phyloP scores from a whole-genome alignment of 2,888 invertebrate genomes.

The Patella depressa region DNA sequence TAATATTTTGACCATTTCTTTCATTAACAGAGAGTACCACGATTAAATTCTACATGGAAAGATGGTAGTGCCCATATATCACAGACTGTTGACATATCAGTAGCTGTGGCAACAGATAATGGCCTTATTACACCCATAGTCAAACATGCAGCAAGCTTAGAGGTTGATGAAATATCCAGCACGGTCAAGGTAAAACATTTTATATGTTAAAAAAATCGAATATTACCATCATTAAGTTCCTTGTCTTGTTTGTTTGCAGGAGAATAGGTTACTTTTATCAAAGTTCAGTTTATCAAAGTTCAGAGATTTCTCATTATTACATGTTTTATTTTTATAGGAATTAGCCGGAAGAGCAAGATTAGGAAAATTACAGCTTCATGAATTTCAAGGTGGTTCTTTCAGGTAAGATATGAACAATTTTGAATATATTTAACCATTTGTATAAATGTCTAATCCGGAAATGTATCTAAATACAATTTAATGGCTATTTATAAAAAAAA shows the following conservation, averaged over 20 bases:
- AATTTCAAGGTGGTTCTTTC: slow-evolving; percentile 82
- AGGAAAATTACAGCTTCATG: slow-evolving; percentile 89
- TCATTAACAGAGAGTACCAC: slow-evolving; percentile 67
- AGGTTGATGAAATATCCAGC: slow-evolving; percentile 75
- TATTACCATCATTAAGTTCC: too few species aligned
- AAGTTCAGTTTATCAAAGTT: background rate
- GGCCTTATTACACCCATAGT: slow-evolving; percentile 97
- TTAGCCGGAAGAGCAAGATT: slow-evolving; percentile 89
- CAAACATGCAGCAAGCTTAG: slow-evolving; percentile 84
- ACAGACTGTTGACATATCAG: slow-evolving; percentile 86
- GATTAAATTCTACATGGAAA: slow-evolving; percentile 69
- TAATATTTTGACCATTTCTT: too few species aligned
- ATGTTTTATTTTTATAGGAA: slow-evolving; percentile 78
- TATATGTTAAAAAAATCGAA: background rate
- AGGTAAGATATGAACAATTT: slow-evolving; percentile 55
- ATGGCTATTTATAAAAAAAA: too few species aligned
- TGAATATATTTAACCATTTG: too few species aligned
- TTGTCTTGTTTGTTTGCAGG: too few species aligned
- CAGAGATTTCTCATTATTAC: background rate
- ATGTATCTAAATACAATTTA: too few species aligned
- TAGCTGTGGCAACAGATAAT: slow-evolving; percentile 94
- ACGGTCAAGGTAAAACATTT: slow-evolving; percentile 75
- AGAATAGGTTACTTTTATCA: background rate
- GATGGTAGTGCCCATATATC: slow-evolving; percentile 47
- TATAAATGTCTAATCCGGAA: too few species aligned